A percentile compares a stretch with the other conserved stretches of the same genome.
phyloP scores from a whole-genome alignment of 2,113 vertebrate species.

The Cyanocitta stelleri region DNA sequence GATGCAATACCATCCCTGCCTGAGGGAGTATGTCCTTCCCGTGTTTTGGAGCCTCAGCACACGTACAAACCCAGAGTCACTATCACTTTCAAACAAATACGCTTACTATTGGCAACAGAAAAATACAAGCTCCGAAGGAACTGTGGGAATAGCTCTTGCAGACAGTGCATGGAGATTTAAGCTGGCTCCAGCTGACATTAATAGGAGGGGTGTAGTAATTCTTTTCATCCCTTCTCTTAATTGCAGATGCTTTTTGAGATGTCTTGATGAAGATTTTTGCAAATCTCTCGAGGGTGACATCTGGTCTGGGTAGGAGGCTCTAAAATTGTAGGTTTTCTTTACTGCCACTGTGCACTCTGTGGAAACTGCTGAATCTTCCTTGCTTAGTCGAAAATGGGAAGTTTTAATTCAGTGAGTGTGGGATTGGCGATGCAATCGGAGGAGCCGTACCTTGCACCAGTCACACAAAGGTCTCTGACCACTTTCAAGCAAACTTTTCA shows the following conservation, averaged over 20 bases:
- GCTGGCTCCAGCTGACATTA: not conserved
- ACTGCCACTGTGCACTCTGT: not conserved
- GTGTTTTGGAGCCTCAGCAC: not conserved
- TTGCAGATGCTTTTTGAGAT: slow-evolving; percentile 3
- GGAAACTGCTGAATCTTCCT: not conserved
- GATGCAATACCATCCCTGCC: not conserved
- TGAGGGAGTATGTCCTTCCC: accelerated
- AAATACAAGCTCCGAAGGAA: not conserved
- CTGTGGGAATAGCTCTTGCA: not conserved
- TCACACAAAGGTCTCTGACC: not conserved
- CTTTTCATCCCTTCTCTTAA: not conserved
- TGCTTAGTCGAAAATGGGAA: not conserved
- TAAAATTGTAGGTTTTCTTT: not conserved
- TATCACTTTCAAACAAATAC: not conserved
- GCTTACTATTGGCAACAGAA: not conserved
- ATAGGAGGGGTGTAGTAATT: not conserved
- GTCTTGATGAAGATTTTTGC: not conserved
- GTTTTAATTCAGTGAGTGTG: not conserved
- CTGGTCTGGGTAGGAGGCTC: not conserved
- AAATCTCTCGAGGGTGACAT: not conserved
- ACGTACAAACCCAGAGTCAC: not conserved
- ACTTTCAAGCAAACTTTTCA: not conserved
- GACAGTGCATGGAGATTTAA: not conserved
- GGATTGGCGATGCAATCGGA: not conserved
- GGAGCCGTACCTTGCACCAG: not conserved